Evolutionary conservation across 2,888 invertebrate species (phyloP).

Genomic region (Actias luna): DNA sequence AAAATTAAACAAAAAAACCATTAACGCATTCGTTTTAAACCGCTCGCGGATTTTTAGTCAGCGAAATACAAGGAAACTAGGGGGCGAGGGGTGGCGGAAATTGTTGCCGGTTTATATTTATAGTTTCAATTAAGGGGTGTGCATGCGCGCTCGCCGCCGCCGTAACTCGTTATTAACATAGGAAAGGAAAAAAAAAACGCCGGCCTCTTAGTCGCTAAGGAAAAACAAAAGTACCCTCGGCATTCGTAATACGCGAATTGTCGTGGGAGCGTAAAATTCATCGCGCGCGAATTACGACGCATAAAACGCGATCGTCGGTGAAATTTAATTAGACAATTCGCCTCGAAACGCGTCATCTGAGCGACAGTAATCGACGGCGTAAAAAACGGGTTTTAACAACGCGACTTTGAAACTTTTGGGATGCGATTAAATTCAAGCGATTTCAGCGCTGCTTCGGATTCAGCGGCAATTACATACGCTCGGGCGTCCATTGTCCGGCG

Average conservation of each 20-base stretch:
- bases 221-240: neutral
- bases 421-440: conserved; percentile 58
- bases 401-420: conserved; percentile 48
- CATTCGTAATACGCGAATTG: conserved; percentile 2
- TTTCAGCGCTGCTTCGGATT: conserved; percentile 57
- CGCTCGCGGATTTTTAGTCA: conserved; percentile 39
- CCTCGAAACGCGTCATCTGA: conserved; percentile 59
- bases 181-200: conserved; percentile 26
- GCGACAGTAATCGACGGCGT: conserved; percentile 66
- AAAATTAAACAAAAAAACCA: conserved; percentile 27
- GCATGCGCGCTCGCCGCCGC: conserved; percentile 53
- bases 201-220: neutral
- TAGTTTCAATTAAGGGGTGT: conserved; percentile 75
- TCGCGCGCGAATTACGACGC: conserved; percentile 60
- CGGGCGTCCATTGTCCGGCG: conserved; percentile 74
- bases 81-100: conserved; percentile 42
- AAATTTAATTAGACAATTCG: conserved; percentile 66
- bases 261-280: conserved; percentile 46
- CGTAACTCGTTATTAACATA: conserved; percentile 46
- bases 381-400: conserved; percentile 58
- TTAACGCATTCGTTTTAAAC: conserved; percentile 36
- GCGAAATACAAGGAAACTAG: conserved; percentile 56
- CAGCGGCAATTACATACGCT: conserved; percentile 67
- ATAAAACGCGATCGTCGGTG: conserved; percentile 62
- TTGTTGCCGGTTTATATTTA: conserved; percentile 68